phyloP scores from a whole-genome alignment of 2,888 invertebrate species.

The Sepioteuthis lessoniana region DNA sequence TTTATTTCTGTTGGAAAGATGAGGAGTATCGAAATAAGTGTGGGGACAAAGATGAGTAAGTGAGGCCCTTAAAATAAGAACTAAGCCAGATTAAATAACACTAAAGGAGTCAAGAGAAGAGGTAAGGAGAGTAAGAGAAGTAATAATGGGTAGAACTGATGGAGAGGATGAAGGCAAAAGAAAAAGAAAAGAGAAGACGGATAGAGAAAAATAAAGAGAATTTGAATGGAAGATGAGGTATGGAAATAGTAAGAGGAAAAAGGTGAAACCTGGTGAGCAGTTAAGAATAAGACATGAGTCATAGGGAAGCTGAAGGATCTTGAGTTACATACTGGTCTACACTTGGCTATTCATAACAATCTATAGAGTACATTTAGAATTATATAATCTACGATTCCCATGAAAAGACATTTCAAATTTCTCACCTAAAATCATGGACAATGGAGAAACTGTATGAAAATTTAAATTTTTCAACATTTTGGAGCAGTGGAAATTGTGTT shows the following conservation, averaged over 20 bases:
- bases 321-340: neutral
- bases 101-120: neutral
- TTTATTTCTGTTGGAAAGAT: conserved; percentile 23
- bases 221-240: neutral
- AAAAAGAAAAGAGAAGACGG: neutral
- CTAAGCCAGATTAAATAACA: neutral
- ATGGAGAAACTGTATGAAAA: too few species aligned
- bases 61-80: neutral
- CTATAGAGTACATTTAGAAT: neutral
- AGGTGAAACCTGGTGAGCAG: neutral
- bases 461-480: too few species aligned
- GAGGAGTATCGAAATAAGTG: neutral
- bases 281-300: conserved; percentile 40
- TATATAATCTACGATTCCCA: neutral
- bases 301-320: conserved; percentile 46
- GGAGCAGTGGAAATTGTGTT: too few species aligned
- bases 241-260: neutral
- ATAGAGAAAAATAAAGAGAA: neutral
- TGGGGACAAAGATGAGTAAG: neutral
- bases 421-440: neutral
- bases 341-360: neutral
- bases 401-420: neutral
- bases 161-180: neutral
- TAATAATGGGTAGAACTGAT: neutral
- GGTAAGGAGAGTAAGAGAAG: conserved; percentile 33